Evolutionary conservation across 2,888 invertebrate genomes (phyloP), one percentile per base, ranked within the genome.

Genomic region (Heliconius ismenius): DNA sequence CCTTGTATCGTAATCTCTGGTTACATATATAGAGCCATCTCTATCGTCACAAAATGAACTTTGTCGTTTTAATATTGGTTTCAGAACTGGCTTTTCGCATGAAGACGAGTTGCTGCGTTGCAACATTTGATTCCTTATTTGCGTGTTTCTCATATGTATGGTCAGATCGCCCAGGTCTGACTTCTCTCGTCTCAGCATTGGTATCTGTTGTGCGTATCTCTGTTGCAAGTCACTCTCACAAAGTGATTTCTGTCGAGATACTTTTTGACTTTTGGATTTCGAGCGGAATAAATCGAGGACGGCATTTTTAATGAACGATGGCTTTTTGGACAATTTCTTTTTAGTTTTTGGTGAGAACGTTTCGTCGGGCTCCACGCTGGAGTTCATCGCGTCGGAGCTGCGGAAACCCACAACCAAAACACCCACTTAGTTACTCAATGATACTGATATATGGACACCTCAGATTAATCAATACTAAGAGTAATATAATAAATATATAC

Each of bases 251-350:
- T 94, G 94, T 72, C 94, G 92, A 82, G 93, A 92, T 80, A 94
- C 93, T 83, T 94, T 94, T 82, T 92, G 92, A 15, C 82, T 89
- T 91, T 93, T 94, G 83, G 94, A 89, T 92, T 94, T 95, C 84
- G 94, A 94, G 80, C 94, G 93, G 88, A 95, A 95, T 80, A 95
- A 84, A 85, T 95, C 94, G 82, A 95, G 91, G 76, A 94, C 94
- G 77, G 94, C 94, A 86, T 93, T 94, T 90, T 94, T 94, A 81
- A 95, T 93, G 86, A 95, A 95, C 81, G 94, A 95, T 76, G 94
- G 94, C 84, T 94, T 94, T 94, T 94, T 94, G 69, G 94, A 93
- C 74, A 95, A 89, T 93, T 95, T 95, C 94, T 94, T 94, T 93
- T 94, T 94, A 86, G 94, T 93, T 93, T 95, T 94, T 87, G 94